phyloP scores from a whole-genome alignment of 2,888 invertebrate genomes.

The Protonemura montana region DNA sequence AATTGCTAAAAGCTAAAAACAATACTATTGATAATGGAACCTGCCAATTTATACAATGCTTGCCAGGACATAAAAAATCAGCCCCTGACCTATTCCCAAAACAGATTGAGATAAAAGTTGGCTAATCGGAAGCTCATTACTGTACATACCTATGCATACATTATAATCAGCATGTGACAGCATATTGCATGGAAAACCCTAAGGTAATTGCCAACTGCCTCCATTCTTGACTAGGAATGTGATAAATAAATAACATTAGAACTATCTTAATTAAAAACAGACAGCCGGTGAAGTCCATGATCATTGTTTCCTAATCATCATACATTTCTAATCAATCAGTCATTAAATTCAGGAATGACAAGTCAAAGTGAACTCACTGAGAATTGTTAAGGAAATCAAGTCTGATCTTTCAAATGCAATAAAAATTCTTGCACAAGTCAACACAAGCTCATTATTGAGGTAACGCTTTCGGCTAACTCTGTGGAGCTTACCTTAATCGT shows the following conservation, averaged over 20 bases:
- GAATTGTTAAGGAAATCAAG: background rate
- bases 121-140: background rate
- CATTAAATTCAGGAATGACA: background rate
- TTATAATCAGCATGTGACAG: background rate
- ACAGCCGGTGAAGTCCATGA: background rate
- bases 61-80: too few species aligned
- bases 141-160: background rate
- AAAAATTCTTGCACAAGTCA: too few species aligned
- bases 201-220: conserved; percentile 14
- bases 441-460: too few species aligned
- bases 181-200: too few species aligned
- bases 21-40: too few species aligned
- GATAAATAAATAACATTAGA: background rate
- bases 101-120: background rate
- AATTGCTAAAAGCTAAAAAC: too few species aligned
- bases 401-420: too few species aligned
- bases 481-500: too few species aligned
- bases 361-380: background rate
- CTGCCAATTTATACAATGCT: too few species aligned
- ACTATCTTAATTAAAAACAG: background rate
- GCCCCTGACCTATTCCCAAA: conserved; percentile 23
- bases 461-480: too few species aligned
- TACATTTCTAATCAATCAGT: background rate
- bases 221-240: background rate
- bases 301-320: background rate